Evolutionary conservation across 1,140 invertebrate species (phyloP), one percentile per base, ranked within the genome.

Genomic region (Apis dorsata): DNA sequence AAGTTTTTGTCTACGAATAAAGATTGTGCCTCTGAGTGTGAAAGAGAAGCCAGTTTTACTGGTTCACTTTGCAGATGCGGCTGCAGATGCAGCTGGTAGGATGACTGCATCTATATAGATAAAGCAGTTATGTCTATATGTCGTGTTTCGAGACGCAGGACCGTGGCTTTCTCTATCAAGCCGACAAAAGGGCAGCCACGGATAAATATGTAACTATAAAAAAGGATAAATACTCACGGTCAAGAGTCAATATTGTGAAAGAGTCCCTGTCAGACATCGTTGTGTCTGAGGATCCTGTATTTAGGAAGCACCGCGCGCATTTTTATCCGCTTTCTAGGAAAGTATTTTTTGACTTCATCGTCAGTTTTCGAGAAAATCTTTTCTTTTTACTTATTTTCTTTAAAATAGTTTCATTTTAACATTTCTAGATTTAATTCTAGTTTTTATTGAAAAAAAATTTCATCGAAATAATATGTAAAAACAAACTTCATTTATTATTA

Each of bases 171-270:
- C 87, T 88, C 85, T 81, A 76, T 70, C 76, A 79, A 79, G 51
- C 86, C 86, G 86, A 88, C 86, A 87, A 88, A 88, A 88, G 86
- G 79, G 75, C 86, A 87, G 79, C 62, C 86, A 82, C 75, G 68
- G 86, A 88, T 88, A 87, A 88, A 88, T 88, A 88, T 88, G 86
- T 88, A 88, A 88, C 86, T 88, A 88, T 88, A 88, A 88, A 88
- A 85, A 85, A 88, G 74, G 62, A 86, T 86, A 88, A 88, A 88
- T 88, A 88, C 89, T 91, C 85, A 86, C 86, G 89, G 86, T 87
- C 85, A 86, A 90, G 84, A 88, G 90, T 91, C 91, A 91, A 91
- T 91, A 91, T 91, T 91, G 86, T 90, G 74, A 85, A 81, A 89
- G 86, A 60, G 88, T 76, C 87, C 85, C 88, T 21, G 81, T 81